phyloP scores from a whole-genome alignment of 2,797 vertebrate genomes.

The Chaunax sp. region DNA sequence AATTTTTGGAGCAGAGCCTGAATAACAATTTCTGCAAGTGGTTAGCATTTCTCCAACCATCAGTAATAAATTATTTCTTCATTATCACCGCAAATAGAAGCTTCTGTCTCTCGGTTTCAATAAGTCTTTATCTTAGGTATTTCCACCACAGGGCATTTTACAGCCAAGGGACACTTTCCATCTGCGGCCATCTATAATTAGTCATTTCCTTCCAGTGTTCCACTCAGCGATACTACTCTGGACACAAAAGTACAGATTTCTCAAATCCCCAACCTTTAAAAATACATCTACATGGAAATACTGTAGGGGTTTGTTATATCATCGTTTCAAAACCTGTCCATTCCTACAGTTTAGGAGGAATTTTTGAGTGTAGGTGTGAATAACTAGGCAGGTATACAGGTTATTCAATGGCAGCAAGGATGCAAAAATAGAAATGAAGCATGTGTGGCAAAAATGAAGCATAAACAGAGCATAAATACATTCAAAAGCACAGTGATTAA shows the following conservation, averaged over 20 bases:
- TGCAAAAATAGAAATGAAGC: no score
- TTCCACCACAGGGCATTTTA: conserved; percentile 46
- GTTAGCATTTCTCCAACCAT: conserved; percentile 43
- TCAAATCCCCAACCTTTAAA: conserved; percentile 29
- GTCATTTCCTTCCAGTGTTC: conserved; percentile 58
- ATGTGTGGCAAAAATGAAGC: no score
- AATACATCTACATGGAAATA: conserved; percentile 17
- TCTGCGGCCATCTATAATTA: conserved; percentile 73
- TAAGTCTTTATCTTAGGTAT: conserved; percentile 32
- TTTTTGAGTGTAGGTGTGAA: conserved; percentile 39
- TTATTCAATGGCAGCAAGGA: conserved; percentile 6
- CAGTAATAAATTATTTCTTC: conserved; percentile 53
- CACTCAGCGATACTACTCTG: conserved; percentile 34
- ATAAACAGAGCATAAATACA: no score
- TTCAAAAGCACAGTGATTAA: no score
- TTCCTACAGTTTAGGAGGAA: conserved; percentile 32
- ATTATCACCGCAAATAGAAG: conserved; percentile 39
- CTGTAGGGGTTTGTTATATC: conserved; percentile 41
- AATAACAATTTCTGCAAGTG: conserved; percentile 50
- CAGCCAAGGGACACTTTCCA: conserved; percentile 56
- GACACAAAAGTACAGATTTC: conserved; percentile 24
- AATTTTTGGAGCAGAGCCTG: conserved; percentile 55
- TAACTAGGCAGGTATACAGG: conserved; percentile 8
- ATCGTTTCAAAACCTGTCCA: conserved; percentile 17
- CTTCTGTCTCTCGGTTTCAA: conserved; percentile 13